Evolutionary conservation across 2,113 vertebrate species (phyloP).

Genomic region (Dasypus novemcinctus): DNA sequence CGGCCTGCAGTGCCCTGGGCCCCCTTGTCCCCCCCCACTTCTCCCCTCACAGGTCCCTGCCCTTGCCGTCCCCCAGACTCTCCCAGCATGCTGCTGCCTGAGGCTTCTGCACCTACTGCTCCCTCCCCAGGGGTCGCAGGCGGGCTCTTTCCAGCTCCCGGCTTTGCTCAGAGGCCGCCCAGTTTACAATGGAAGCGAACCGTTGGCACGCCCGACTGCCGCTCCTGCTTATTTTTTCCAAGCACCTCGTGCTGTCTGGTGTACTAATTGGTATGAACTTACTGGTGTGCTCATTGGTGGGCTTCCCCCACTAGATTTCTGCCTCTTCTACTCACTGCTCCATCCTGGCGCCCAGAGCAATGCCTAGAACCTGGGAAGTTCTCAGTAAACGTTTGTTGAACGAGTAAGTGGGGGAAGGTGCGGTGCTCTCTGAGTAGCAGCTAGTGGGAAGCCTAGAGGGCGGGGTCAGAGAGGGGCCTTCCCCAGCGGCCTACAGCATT

Average conservation of each 20-base stretch:
- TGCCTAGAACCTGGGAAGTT: neutral
- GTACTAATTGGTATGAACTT: rapidly evolving
- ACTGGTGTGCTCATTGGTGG: neutral
- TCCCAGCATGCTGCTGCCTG: no score
- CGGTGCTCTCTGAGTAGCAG: neutral
- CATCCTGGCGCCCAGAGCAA: neutral
- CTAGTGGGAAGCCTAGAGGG: neutral
- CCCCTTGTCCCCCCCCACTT: neutral
- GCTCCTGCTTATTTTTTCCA: neutral
- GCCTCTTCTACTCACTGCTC: no score
- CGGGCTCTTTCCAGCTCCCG: neutral
- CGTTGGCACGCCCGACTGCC: neutral
- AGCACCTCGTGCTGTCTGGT: neutral
- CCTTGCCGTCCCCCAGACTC: neutral
- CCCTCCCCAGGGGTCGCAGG: neutral
- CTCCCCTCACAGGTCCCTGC: neutral
- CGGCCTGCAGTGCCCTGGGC: rapidly evolving
- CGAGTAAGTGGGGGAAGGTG: neutral
- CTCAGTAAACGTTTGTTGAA: neutral
- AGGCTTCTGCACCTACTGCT: neutral
- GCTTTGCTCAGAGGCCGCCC: neutral
- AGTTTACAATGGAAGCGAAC: neutral
- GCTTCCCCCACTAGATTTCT: neutral
- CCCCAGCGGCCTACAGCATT: neutral
- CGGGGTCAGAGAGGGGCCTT: neutral